Base-by-base conservation (phyloP, 2,113 vertebrate species). In the Pteronura brasiliensis region DNA sequence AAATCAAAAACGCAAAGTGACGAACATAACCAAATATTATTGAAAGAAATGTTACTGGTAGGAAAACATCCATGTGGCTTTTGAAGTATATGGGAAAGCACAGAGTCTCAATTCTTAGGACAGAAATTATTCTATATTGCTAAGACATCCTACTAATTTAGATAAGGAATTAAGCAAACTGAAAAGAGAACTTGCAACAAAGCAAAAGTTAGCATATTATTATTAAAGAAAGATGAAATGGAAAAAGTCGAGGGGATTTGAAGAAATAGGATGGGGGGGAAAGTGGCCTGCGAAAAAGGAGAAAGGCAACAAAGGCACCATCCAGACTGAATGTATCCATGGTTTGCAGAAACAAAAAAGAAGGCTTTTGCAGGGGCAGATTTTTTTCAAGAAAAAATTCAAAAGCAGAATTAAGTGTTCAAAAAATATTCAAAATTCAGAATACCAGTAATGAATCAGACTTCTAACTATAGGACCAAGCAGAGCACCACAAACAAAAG, bases 151-250 rank as follows among this genome's bases (percentile, higher is more conserved):
- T 93, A 52, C 76, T 15, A 85, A 52, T 86, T 72, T 85, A 86
- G 63, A 96, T 83, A 95, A 95, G 31, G 47, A 57, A 79, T 44
- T 29, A 88, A 88, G 79, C 63, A 95, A 90, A 96, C 2, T 79
- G 39, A 96, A 67, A 88, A 18, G 17, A 57, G 3, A 27, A 90
- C 4, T 90, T 96, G 63, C 23, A 95, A 96, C 61, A 80, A 49
- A 92, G 83, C 34, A 96, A 65, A 90, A 96, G 44, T 67, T 25
- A 92, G 57, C 44, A 91, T 61, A 67, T 59, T 59, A 59, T 42
- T 84, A 92, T 61, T 77, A 88, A 96, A 92, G 82, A 67, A 95
- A 74, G 71, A 63, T 69, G 47, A 93, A 93, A 10, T 34, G n/a
- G 34, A 49, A 81, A 86, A 10, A n/a, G 25, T 63, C 44, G 0